Conservation (phyloP, 2,113 vertebrate genomes). For the Anhinga rufa region DNA sequence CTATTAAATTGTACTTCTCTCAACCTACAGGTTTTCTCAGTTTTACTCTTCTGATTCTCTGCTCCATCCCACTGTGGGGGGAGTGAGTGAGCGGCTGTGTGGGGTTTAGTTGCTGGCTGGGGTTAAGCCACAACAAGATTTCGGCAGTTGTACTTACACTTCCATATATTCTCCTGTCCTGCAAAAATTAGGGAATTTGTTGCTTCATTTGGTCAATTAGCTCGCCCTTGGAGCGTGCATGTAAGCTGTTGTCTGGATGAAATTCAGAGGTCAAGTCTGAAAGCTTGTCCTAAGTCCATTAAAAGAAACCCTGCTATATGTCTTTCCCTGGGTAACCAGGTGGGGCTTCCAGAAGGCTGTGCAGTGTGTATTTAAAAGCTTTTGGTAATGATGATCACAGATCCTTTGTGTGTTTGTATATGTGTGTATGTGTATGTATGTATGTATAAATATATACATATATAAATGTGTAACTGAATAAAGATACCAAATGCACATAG, state of each 20-base stretch:
- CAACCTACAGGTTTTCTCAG: too few species aligned
- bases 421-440: background rate
- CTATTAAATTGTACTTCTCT: too few species aligned
- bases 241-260: background rate
- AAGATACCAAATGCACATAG: background rate
- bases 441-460: background rate
- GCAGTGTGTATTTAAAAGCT: background rate
- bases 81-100: too few species aligned
- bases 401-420: background rate
- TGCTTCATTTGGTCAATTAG: background rate
- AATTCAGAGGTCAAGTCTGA: background rate
- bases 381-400: background rate
- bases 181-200: background rate
- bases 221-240: background rate
- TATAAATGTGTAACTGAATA: background rate
- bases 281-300: background rate
- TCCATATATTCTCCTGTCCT: background rate
- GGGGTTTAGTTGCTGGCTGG: too few species aligned
- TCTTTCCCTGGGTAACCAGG: background rate
- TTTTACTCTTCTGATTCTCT: too few species aligned
- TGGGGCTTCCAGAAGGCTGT: background rate
- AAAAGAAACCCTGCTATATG: background rate
- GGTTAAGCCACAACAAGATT: background rate
- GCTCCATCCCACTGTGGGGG: too few species aligned
- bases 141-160: background rate